Percentiles rank a stretch among this genome's conserved stretches.
Evolutionary conservation across 2,113 vertebrate genomes (phyloP).

Genomic region (Oncorhynchus clarkii): DNA sequence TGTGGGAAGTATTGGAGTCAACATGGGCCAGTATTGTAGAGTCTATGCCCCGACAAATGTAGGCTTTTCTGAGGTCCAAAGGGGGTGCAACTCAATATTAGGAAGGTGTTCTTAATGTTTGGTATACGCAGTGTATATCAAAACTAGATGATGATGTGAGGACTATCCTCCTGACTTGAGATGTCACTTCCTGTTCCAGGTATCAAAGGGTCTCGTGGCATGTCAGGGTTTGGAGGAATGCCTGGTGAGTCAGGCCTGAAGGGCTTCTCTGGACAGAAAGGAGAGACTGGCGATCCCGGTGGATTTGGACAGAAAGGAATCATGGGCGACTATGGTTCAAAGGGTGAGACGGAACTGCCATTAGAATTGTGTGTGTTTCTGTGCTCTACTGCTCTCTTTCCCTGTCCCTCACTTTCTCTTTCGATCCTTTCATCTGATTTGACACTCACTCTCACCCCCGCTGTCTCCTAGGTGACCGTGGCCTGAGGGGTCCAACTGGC

Average conservation of each 20-base stretch:
- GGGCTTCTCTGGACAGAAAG: conserved; percentile 75
- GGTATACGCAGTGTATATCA: background rate
- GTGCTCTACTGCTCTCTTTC: background rate
- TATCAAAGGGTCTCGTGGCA: conserved; percentile 77
- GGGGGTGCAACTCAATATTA: no score
- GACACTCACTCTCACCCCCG: background rate
- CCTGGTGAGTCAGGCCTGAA: conserved; percentile 72
- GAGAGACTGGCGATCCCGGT: conserved; percentile 73
- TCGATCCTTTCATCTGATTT: background rate
- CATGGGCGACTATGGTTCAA: conserved; percentile 73
- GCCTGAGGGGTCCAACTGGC: background rate
- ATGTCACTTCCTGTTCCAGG: conserved; percentile 70
- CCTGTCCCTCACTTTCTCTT: background rate
- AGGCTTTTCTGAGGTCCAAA: no score
- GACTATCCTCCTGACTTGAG: background rate
- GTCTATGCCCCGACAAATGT: no score
- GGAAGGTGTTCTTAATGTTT: no score
- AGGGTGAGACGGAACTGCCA: conserved; percentile 76
- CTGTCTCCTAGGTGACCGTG: background rate
- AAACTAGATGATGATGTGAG: background rate
- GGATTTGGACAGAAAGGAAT: conserved; percentile 76
- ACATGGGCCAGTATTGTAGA: no score
- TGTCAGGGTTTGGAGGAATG: conserved; percentile 83
- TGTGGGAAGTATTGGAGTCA: no score
- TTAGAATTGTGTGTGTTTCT: background rate